These are phyloP conservation scores for Gopherus evgoodei DNA, from an alignment of 2,113 vertebrate species.

Conservation along the genomic window DNA sequence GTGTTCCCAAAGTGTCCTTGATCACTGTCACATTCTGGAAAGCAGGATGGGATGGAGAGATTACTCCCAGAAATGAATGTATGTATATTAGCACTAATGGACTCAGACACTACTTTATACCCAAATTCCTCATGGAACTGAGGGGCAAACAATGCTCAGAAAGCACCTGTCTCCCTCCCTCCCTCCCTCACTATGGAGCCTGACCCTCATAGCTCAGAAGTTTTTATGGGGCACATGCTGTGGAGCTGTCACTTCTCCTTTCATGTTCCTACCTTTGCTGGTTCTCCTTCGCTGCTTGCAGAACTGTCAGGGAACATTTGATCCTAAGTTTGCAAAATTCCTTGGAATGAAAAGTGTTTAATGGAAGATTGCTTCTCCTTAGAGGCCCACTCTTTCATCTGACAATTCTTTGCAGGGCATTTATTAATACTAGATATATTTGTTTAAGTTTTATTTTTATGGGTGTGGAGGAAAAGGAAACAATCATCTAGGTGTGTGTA, in stretches of 20 bases:
- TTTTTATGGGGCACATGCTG: neutral
- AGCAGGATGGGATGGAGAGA: neutral
- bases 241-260: neutral
- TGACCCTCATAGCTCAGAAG: neutral
- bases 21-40: neutral
- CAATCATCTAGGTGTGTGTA: neutral
- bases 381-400: neutral
- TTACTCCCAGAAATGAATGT: neutral
- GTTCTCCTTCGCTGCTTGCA: neutral
- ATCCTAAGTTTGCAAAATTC: neutral
- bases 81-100: neutral
- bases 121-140: neutral
- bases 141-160: neutral
- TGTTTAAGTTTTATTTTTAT: neutral
- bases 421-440: neutral
- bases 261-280: neutral
- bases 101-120: neutral
- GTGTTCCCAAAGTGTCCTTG: neutral
- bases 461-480: neutral
- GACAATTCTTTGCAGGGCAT: neutral
- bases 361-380: neutral
- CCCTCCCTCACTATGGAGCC: neutral
- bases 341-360: neutral
- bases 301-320: neutral
- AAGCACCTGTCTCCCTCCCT: neutral